Conservation (phyloP, 2,113 vertebrate species). For the Gyps fulvus region DNA sequence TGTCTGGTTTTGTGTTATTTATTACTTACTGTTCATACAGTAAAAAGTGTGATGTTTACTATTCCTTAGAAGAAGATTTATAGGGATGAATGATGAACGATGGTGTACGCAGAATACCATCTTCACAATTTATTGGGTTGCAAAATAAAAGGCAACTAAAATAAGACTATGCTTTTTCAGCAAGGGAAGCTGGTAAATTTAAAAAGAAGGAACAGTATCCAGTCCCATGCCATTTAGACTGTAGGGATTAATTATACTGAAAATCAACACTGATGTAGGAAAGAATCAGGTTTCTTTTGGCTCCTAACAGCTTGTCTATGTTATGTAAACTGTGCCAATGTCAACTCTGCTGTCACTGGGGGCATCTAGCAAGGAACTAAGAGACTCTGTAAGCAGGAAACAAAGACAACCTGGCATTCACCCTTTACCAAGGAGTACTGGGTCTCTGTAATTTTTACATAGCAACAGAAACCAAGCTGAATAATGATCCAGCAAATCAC, state of each 20-base stretch:
- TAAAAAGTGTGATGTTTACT: conserved; percentile 38
- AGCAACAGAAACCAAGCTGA: neutral
- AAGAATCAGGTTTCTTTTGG: neutral
- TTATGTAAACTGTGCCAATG: neutral
- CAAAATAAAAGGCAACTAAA: conserved; percentile 22
- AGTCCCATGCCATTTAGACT: neutral
- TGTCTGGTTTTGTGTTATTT: conserved; percentile 23
- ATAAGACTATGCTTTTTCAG: neutral
- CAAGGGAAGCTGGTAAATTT: neutral
- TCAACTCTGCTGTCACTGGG: neutral
- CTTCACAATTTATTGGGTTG: neutral
- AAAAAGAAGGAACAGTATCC: neutral
- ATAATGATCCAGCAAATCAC: neutral
- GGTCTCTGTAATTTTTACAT: neutral
- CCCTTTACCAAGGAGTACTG: neutral
- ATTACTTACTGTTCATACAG: conserved; percentile 1
- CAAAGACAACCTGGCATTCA: neutral
- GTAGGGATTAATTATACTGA: conserved; percentile 7
- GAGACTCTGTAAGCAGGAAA: neutral
- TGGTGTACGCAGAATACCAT: neutral
- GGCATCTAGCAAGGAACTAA: neutral
- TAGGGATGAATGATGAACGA: neutral
- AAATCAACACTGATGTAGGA: neutral
- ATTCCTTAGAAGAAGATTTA: conserved; percentile 29
- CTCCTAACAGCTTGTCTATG: neutral